Percentiles rank a stretch among this genome's conserved stretches.
Evolutionary conservation across 37 sponge, comb jelly and placozoan species (phyloP).

Genomic region (Eunapius fragilis): DNA sequence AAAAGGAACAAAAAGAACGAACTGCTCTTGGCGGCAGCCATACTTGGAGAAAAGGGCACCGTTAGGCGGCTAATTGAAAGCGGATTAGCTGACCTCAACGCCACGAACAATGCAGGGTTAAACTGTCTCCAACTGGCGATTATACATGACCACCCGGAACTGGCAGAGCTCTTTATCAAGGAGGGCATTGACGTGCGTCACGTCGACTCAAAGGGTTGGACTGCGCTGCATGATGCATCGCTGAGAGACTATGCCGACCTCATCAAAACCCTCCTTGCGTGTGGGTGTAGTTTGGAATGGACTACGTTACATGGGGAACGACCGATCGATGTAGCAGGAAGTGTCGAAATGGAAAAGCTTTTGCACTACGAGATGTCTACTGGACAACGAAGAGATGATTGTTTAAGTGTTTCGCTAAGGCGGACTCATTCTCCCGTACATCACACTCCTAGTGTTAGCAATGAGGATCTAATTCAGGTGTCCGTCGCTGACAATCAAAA

Average conservation of each 20-base stretch:
- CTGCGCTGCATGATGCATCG: conserved; percentile 77
- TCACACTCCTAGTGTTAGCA: neutral
- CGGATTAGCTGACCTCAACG: conserved; percentile 34
- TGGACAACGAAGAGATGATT: neutral
- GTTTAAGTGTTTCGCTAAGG: neutral
- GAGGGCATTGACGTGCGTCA: conserved; percentile 49
- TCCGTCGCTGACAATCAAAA: neutral
- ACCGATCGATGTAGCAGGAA: conserved; percentile 68
- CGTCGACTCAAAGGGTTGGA: conserved; percentile 61
- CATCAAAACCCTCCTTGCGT: conserved; percentile 42
- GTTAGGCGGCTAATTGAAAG: conserved; percentile 39
- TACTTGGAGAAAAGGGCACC: conserved; percentile 50
- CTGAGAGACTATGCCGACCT: conserved; percentile 27
- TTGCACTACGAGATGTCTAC: conserved; percentile 50
- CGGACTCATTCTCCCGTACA: neutral
- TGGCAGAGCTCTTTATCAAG: conserved; percentile 65
- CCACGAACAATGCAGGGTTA: conserved; percentile 46
- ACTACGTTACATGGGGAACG: conserved; percentile 40
- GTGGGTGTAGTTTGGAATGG: conserved; percentile 35
- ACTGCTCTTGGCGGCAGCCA: conserved; percentile 37
- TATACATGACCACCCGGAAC: conserved; percentile 30
- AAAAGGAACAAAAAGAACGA: conserved; percentile 42
- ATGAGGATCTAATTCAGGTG: neutral
- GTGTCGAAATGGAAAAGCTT: conserved; percentile 42
- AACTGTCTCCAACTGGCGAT: conserved; percentile 69